A percentile compares a stretch with the other conserved stretches of the same genome.
Conservation (phyloP, 1,140 invertebrate species). For the Coenobita brevimanus region DNA sequence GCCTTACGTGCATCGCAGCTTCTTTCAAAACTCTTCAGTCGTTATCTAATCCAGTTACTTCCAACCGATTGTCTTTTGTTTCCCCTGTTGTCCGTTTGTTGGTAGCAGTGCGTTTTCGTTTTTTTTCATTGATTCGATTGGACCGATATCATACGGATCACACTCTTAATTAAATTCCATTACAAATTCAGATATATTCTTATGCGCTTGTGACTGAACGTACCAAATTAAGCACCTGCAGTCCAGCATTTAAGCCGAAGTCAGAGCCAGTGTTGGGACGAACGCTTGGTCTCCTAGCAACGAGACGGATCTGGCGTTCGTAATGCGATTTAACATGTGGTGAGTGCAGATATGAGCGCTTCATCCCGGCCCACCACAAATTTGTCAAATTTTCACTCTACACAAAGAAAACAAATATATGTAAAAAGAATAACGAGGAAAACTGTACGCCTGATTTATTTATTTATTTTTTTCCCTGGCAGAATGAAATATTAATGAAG, state of each 20-base stretch:
- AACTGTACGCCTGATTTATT: too few relatives aligned
- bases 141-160: too few relatives aligned
- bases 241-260: slow-evolving; percentile 25
- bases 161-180: too few relatives aligned
- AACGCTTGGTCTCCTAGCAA: slow-evolving; percentile 54
- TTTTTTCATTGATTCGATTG: too few relatives aligned
- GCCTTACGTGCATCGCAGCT: slow-evolving; percentile 64
- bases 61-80: slow-evolving; percentile 64
- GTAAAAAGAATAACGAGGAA: too few relatives aligned
- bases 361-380: slow-evolving; percentile 56
- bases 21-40: slow-evolving; percentile 65
- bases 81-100: slow-evolving; percentile 25
- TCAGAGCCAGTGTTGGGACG: slow-evolving; percentile 25
- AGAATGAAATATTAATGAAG: too few relatives aligned
- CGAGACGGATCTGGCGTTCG: slow-evolving; percentile 46
- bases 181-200: not conserved
- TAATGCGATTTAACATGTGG: slow-evolving; percentile 65
- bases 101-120: too few relatives aligned
- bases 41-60: slow-evolving; percentile 64
- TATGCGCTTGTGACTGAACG: too few relatives aligned
- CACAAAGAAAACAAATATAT: too few relatives aligned
- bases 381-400: too few relatives aligned
- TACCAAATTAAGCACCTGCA: too few relatives aligned
- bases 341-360: slow-evolving; percentile 61
- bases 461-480: too few relatives aligned